phyloP scores from a whole-genome alignment of 2,113 vertebrate species.

The Caretta caretta region DNA sequence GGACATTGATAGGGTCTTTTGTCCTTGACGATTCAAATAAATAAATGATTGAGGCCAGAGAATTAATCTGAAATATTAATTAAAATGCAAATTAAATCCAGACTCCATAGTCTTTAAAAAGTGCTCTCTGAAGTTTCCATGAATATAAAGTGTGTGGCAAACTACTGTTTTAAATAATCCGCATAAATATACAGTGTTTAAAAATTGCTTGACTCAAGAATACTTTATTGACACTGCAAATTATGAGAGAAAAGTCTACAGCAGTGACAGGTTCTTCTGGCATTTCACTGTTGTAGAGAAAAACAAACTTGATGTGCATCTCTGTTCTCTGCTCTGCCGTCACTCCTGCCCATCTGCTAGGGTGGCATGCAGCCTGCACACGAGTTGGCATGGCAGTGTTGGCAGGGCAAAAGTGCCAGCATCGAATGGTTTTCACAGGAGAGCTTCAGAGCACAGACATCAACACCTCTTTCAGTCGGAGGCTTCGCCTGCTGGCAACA shows the following conservation, averaged over 20 bases:
- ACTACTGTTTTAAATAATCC: constrained; percentile 60
- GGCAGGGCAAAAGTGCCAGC: accelerated
- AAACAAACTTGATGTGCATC: accelerated
- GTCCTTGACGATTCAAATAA: constrained; percentile 58
- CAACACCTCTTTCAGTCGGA: background rate
- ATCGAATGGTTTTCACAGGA: accelerated
- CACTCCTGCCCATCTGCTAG: constrained; percentile 5
- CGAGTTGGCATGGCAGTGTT: background rate
- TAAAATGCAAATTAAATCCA: constrained; percentile 80
- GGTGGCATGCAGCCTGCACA: background rate
- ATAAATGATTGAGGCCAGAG: constrained; percentile 42
- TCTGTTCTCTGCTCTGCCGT: background rate
- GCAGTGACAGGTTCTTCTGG: background rate
- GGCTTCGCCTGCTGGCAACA: background rate
- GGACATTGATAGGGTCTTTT: constrained; percentile 34
- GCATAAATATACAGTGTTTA: constrained; percentile 45
- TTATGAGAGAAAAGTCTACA: background rate
- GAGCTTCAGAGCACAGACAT: accelerated
- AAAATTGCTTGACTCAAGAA: constrained; percentile 65
- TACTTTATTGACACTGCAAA: constrained; percentile 7
- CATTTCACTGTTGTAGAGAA: accelerated
- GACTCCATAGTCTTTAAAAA: constrained; percentile 67
- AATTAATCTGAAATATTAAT: constrained; percentile 81
- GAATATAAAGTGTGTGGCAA: constrained; percentile 72
- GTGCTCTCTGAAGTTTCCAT: constrained; percentile 66